A percentile compares a stretch with the other conserved stretches of the same genome.
phyloP scores from a whole-genome alignment of 2,888 invertebrate species.

The Tortrix viridana region DNA sequence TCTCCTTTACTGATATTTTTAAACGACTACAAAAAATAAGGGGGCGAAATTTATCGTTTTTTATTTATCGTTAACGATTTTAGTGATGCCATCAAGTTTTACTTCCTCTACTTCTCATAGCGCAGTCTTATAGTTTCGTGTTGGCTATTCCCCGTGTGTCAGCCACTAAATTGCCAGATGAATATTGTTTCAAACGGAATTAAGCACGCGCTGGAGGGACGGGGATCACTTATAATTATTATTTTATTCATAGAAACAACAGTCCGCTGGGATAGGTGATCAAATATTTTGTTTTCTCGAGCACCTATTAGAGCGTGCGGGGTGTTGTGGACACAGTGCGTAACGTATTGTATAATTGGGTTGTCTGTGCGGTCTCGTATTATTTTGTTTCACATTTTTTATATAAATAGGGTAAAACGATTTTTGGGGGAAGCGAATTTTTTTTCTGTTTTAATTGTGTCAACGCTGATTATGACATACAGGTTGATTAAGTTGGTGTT shows the following conservation, averaged over 20 bases:
- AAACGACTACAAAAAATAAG: too few species aligned
- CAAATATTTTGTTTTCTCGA: slow-evolving; percentile 78
- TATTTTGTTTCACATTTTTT: slow-evolving; percentile 24
- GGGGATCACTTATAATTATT: slow-evolving; percentile 84
- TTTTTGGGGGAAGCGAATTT: background rate
- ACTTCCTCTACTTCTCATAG: background rate
- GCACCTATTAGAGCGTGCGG: slow-evolving; percentile 71
- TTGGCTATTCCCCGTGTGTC: slow-evolving; percentile 51
- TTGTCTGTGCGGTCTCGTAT: slow-evolving; percentile 19
- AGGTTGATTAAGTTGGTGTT: too few species aligned
- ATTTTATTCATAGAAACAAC: slow-evolving; percentile 85
- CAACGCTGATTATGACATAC: background rate
- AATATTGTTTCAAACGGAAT: slow-evolving; percentile 84
- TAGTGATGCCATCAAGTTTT: background rate
- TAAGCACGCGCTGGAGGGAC: slow-evolving; percentile 75
- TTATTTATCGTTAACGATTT: too few species aligned
- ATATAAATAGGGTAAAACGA: slow-evolving; percentile 6
- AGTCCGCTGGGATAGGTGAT: slow-evolving; percentile 78
- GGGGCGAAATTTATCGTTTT: too few species aligned
- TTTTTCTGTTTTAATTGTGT: background rate
- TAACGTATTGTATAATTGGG: slow-evolving; percentile 37
- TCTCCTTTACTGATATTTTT: too few species aligned
- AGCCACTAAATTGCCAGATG: slow-evolving; percentile 74
- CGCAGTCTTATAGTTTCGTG: background rate
- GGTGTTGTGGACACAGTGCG: slow-evolving; percentile 40